phyloP scores from a whole-genome alignment of 2,113 vertebrate species.

The Cichladusa arquata region DNA sequence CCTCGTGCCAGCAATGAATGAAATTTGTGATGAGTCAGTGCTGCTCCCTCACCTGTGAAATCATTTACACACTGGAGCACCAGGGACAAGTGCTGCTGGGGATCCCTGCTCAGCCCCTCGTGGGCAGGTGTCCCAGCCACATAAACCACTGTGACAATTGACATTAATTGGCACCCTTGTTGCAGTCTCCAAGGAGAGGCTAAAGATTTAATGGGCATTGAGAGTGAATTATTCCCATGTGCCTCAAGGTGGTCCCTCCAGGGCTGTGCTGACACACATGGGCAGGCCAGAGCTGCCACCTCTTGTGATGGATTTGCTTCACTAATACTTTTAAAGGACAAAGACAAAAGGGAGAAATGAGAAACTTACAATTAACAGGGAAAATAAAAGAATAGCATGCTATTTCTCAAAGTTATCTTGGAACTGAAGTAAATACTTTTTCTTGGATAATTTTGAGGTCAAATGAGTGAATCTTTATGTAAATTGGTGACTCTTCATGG shows the following conservation, averaged over 20 bases:
- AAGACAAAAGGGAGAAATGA: not conserved
- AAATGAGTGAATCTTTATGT: not conserved
- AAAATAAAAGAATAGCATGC: not conserved
- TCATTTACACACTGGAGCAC: not conserved
- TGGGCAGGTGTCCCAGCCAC: constrained; percentile 4
- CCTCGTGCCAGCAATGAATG: not conserved
- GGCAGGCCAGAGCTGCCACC: not conserved
- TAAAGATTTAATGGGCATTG: constrained; percentile 46
- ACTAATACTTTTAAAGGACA: not conserved
- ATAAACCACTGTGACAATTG: not conserved
- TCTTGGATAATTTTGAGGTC: not conserved
- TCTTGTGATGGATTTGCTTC: not conserved
- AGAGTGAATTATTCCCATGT: constrained; percentile 40
- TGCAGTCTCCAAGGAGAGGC: not conserved
- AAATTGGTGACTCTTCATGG: not conserved
- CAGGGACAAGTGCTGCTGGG: not conserved
- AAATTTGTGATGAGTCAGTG: not conserved
- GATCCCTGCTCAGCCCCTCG: not conserved
- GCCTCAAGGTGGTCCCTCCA: constrained; percentile 1
- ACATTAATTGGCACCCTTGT: constrained; percentile 48
- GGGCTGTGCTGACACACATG: not conserved
- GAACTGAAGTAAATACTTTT: not conserved
- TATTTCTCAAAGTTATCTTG: not conserved
- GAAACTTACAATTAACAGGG: not conserved
- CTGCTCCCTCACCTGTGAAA: not conserved